These are phyloP conservation scores for Patella pellucida DNA, from an alignment of 2,888 invertebrate species.

Conservation along the genomic window DNA sequence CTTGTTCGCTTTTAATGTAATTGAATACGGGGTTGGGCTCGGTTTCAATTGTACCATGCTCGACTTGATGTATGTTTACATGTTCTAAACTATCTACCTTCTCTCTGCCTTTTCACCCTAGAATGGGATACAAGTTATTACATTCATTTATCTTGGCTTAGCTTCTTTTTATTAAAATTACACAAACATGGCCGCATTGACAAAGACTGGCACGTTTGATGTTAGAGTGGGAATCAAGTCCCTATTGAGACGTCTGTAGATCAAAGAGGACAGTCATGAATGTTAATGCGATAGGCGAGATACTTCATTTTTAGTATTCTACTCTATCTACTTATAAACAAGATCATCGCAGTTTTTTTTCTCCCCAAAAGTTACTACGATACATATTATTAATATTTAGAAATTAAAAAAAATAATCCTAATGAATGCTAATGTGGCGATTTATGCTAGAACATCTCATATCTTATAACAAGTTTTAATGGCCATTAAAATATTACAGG, in stretches of 20 bases:
- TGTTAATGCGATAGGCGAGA: constrained; percentile 5
- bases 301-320: constrained; percentile 1
- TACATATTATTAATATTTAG: too few species aligned
- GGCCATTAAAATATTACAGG: too few species aligned
- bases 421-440: too few species aligned
- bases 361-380: too few species aligned
- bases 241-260: background rate
- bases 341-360: too few species aligned
- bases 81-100: constrained; percentile 11
- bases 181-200: background rate
- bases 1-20: constrained; percentile 38
- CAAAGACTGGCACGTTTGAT: constrained; percentile 9
- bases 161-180: constrained; percentile 11
- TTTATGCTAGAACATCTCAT: too few species aligned
- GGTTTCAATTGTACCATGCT: constrained; percentile 10
- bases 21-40: constrained; percentile 28
- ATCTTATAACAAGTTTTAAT: too few species aligned
- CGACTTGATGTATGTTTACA: constrained; percentile 9
- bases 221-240: constrained; percentile 7
- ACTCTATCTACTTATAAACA: background rate
- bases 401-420: too few species aligned
- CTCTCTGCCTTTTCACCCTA: constrained; percentile 11
- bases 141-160: constrained; percentile 7
- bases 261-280: constrained; percentile 7
- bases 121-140: constrained; percentile 10